Evolutionary conservation across 1,140 invertebrate species (phyloP), one percentile per base, ranked within the genome.

Genomic region (Trachymyrmex cornetzi): DNA sequence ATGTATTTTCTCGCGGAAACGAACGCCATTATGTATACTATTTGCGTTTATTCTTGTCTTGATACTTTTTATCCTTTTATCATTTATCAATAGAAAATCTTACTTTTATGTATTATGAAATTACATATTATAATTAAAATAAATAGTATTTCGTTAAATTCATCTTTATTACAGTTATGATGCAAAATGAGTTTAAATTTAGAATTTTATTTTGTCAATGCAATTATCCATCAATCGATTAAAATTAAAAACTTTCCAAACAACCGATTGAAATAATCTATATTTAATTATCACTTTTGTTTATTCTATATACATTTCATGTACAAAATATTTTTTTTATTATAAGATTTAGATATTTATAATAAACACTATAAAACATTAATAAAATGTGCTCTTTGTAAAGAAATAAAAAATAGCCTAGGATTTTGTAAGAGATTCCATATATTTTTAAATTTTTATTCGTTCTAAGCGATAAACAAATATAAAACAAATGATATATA

Each of bases 361-460:
- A 48, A 50, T 50, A 44, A 44, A 44, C 9, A 11, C 38, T 57
- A 57, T 7, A 57, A 57, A 11, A 57, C n/a, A 57, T 7, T 55
- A 77, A 66, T 3, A 38, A 61, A 77, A 75, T 75, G 3, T 75
- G 9, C 22, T 3, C 4, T 44, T 24, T 24, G 9, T 12, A 19
- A 67, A 44, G 9, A 16, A 22, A 24, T 44, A 69, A 4, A 48
- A 69, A 44, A 69, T 69, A 69, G 14, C 16, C 6, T 19, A 44
- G 0, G 1, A 16, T 69, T 44, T 44, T 1, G 2, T 67, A 22
- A 67, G 19, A 67, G 3, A 1, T 48, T 44, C 53, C 27, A 55
- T 44, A 69, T 74, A 85, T 89, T 79, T 88, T 85, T 88, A 85
- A 38, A 77, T 80, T n/a, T n/a, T n/a, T n/a, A 80, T 63, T 27